Percentiles rank a stretch among this genome's conserved stretches.
Conservation (phyloP, 1,140 invertebrate species). For the Aplysia californica region DNA sequence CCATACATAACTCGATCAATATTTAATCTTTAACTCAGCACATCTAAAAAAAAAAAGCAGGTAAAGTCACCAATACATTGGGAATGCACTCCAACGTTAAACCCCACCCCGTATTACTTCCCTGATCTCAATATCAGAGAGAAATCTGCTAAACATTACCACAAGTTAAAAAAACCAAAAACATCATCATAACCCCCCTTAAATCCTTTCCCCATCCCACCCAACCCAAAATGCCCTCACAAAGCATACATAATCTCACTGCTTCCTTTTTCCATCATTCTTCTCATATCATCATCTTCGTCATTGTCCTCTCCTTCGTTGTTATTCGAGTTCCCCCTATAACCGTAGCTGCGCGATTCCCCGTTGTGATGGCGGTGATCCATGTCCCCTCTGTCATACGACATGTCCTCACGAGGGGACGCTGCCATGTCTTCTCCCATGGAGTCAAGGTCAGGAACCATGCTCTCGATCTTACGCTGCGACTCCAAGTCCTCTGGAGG, state of each 20-base stretch:
- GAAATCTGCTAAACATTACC: no score
- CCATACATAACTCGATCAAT: no score
- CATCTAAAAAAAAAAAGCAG: no score
- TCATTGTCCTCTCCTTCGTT: neutral
- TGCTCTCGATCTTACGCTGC: constrained; percentile 48
- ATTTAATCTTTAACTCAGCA: no score
- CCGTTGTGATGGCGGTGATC: neutral
- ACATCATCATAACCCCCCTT: no score
- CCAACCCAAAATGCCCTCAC: no score
- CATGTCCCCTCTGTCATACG: neutral
- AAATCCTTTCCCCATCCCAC: no score
- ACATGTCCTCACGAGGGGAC: neutral
- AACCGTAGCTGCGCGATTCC: neutral
- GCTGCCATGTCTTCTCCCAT: constrained; percentile 30
- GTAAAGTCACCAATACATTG: no score
- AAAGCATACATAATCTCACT: neutral
- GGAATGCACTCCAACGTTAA: no score
- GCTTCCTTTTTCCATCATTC: neutral
- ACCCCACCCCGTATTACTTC: no score
- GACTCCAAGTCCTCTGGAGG: constrained; percentile 38
- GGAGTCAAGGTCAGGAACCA: constrained; percentile 58
- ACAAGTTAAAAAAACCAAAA: no score
- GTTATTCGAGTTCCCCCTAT: neutral
- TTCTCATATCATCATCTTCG: neutral
- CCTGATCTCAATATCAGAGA: no score